These are phyloP conservation scores for Brachionus angularis DNA, from an alignment of 1,140 invertebrate species.

Conservation along the genomic window DNA sequence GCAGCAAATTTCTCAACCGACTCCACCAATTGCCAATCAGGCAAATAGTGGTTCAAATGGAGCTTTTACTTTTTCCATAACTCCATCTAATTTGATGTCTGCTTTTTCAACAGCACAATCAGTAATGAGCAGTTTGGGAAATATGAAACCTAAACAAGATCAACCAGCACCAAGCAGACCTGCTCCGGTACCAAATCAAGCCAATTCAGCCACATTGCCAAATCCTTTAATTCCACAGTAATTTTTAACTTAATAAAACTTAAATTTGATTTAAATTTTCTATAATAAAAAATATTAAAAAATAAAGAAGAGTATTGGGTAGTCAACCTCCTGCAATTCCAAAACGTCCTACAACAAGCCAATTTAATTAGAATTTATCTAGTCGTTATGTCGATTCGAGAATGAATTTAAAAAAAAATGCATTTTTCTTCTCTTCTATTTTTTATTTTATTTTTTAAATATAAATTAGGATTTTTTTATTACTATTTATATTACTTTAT, in stretches of 20 bases:
- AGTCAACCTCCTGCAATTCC: slow-evolving; percentile 33
- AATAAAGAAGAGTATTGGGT: not conserved
- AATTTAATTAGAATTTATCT: slow-evolving; percentile 38
- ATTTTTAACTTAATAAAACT: not conserved
- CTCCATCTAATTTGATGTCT: slow-evolving; percentile 41
- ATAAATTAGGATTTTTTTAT: no score
- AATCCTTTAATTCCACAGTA: slow-evolving; percentile 40
- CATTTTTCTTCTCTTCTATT: no score
- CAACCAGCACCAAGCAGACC: slow-evolving; percentile 24
- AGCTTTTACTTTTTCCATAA: slow-evolving; percentile 32
- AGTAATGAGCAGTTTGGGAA: slow-evolving; percentile 40
- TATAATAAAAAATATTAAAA: not conserved
- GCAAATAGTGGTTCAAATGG: not conserved
- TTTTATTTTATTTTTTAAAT: no score
- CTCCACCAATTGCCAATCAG: slow-evolving; percentile 37
- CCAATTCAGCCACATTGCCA: not conserved
- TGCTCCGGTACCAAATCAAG: slow-evolving; percentile 1
- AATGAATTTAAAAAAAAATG: no score
- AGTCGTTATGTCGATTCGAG: no score
- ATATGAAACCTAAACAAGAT: slow-evolving; percentile 24
- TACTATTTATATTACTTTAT: no score
- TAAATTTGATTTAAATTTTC: not conserved
- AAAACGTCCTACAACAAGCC: slow-evolving; percentile 27
- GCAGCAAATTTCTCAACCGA: slow-evolving; percentile 15
- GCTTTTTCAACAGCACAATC: slow-evolving; percentile 30